phyloP scores from a whole-genome alignment of 37 sponge, comb jelly and placozoan genomes.

The Cladorhizidae sp. region DNA sequence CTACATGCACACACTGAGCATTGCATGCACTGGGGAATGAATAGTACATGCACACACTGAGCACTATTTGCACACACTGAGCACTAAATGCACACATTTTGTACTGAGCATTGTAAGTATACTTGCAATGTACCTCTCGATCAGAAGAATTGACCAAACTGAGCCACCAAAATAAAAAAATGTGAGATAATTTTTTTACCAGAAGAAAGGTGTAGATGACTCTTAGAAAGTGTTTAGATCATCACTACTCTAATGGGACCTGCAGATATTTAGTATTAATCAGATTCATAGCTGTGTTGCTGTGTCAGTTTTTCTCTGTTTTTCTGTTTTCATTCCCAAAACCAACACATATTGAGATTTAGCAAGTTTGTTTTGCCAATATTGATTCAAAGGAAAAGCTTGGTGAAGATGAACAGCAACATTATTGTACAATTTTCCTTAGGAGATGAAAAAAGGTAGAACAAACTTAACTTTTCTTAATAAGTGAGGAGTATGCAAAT shows the following conservation, averaged over 20 bases:
- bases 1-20: too few relatives aligned
- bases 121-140: neutral
- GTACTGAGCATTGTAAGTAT: too few relatives aligned
- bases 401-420: neutral
- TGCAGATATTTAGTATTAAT: neutral
- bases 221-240: neutral
- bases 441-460: neutral
- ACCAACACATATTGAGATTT: neutral
- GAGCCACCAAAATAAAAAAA: neutral
- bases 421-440: neutral
- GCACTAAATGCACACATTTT: too few relatives aligned
- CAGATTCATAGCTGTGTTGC: neutral
- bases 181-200: neutral
- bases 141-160: neutral
- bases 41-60: too few relatives aligned
- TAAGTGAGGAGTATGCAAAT: neutral
- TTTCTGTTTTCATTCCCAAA: neutral
- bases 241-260: neutral
- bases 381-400: constrained; percentile 1
- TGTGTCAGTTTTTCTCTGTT: too few relatives aligned
- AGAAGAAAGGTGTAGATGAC: neutral
- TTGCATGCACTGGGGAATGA: too few relatives aligned
- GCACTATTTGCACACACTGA: too few relatives aligned
- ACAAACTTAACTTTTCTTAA: neutral
- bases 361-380: neutral